phyloP scores from a whole-genome alignment of 2,113 vertebrate genomes.

The Abramis brama region DNA sequence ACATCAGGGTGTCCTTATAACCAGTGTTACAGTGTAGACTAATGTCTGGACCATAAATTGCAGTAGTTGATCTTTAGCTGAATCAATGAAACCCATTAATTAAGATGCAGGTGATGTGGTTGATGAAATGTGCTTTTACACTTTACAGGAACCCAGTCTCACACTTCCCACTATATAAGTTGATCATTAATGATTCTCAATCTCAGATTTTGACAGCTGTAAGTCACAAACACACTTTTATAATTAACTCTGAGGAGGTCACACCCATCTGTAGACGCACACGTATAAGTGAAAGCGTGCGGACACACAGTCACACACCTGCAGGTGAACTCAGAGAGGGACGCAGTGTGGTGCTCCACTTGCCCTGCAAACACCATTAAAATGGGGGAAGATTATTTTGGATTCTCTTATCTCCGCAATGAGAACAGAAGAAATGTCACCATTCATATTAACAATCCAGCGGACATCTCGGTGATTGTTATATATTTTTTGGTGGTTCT shows the following conservation, averaged over 20 bases:
- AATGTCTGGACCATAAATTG: neutral
- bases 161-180: slow-evolving; percentile 34
- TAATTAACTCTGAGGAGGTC: slow-evolving; percentile 42
- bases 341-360: neutral
- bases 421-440: neutral
- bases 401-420: slow-evolving; percentile 61
- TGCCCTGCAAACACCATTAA: slow-evolving; percentile 29
- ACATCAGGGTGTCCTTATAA: neutral
- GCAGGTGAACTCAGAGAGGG: slow-evolving; percentile 20
- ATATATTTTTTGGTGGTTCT: slow-evolving; percentile 91
- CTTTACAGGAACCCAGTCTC: neutral
- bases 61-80: neutral
- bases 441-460: slow-evolving; percentile 80
- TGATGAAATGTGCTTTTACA: neutral
- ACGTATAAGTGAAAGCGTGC: neutral
- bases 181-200: slow-evolving; percentile 53
- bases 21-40: neutral
- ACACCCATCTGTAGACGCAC: slow-evolving; percentile 29
- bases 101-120: neutral
- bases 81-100: neutral
- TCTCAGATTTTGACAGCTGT: slow-evolving; percentile 35
- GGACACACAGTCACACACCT: slow-evolving; percentile 11
- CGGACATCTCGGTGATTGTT: slow-evolving; percentile 92
- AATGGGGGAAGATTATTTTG: slow-evolving; percentile 71
- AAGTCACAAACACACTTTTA: slow-evolving; percentile 19